Percentiles rank a stretch among this genome's conserved stretches.
These are phyloP conservation scores for Uropetala carovei DNA, from an alignment of 2,888 invertebrate species.

Conservation along the genomic window DNA sequence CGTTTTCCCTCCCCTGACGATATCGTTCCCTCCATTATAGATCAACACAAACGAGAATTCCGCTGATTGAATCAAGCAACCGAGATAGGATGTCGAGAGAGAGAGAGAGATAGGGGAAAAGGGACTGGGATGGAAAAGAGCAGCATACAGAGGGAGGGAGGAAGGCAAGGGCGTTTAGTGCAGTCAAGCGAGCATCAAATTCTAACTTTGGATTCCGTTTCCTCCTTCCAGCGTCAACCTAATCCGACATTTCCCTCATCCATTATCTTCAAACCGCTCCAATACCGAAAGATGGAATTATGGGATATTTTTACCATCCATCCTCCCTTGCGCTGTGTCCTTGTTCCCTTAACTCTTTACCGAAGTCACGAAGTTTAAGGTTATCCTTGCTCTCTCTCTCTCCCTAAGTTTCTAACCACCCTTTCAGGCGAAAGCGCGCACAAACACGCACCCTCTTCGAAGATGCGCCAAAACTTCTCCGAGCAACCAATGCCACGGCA, in stretches of 20 bases:
- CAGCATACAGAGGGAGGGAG: not conserved
- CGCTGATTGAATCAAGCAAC: not conserved
- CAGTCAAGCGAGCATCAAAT: slow-evolving; percentile 29
- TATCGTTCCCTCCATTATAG: slow-evolving; percentile 1
- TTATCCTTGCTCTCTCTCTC: too few relatives aligned
- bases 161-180: not conserved
- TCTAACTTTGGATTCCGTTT: slow-evolving; percentile 45
- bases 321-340: not conserved
- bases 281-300: slow-evolving; percentile 52
- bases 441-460: too few relatives aligned
- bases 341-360: too few relatives aligned
- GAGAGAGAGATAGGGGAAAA: not conserved
- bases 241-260: slow-evolving; percentile 14
- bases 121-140: not conserved
- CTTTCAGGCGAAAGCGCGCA: too few relatives aligned
- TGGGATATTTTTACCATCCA: not conserved
- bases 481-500: too few relatives aligned
- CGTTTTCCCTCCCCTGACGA: not conserved
- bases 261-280: slow-evolving; percentile 32
- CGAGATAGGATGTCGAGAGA: not conserved
- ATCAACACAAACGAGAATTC: not conserved
- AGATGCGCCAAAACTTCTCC: too few relatives aligned
- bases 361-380: too few relatives aligned
- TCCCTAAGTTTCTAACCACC: too few relatives aligned
- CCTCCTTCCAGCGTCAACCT: slow-evolving; percentile 21